Percentiles rank a stretch among this genome's conserved stretches.
Evolutionary conservation across 1,140 invertebrate species (phyloP).

Genomic region (Nebria ingens): DNA sequence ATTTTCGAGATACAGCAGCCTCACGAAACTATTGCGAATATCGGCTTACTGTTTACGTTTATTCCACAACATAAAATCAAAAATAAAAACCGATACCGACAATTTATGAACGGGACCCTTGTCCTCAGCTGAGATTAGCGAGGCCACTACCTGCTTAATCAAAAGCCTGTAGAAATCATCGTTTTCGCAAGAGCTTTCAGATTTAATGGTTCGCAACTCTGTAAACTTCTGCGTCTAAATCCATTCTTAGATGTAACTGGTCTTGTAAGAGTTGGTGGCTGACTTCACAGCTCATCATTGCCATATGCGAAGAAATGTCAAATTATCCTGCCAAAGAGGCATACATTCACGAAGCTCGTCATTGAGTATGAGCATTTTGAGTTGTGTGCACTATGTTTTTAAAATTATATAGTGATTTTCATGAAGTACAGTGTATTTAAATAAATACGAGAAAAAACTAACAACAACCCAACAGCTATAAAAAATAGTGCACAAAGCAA

Average conservation of each 20-base stretch:
- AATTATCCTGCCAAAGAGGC: slow-evolving; percentile 6
- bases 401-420: too few species aligned
- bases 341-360: background rate
- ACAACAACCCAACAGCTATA: too few species aligned
- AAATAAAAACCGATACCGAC: background rate
- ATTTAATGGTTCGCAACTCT: background rate
- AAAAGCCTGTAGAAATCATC: background rate
- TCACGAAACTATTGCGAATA: background rate
- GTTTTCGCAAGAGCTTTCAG: background rate
- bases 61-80: background rate
- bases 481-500: too few species aligned
- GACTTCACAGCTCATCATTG: slow-evolving; percentile 24
- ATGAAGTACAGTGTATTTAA: too few species aligned
- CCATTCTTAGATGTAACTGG: slow-evolving; percentile 29
- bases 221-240: slow-evolving; percentile 12
- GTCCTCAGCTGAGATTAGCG: background rate
- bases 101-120: background rate
- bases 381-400: too few species aligned
- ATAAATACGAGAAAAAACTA: too few species aligned
- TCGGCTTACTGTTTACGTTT: background rate
- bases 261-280: slow-evolving; percentile 33
- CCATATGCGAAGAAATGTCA: slow-evolving; percentile 26
- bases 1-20: background rate
- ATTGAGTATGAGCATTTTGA: slow-evolving; percentile 6
- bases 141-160: background rate